Percentiles rank a stretch among this genome's conserved stretches.
These are phyloP conservation scores for Platygyra sinensis DNA, from an alignment of 64 coral and sea anemone species.

Conservation along the genomic window DNA sequence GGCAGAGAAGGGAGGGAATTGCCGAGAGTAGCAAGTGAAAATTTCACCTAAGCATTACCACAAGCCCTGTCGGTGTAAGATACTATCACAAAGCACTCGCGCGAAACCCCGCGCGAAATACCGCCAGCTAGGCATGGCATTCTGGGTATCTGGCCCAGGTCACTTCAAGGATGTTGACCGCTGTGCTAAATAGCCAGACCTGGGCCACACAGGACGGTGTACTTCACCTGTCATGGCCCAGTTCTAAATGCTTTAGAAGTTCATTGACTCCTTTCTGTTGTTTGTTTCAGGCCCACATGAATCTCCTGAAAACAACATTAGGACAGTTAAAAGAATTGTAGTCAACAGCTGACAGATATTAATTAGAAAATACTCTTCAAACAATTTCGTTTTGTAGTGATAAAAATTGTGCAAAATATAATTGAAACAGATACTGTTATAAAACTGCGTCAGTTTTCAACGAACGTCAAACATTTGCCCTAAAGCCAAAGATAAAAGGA, in stretches of 20 bases:
- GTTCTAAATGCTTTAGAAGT: neutral
- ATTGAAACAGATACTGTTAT: neutral
- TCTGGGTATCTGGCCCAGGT: too few species aligned
- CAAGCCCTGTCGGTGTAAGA: too few species aligned
- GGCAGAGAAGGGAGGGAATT: too few species aligned
- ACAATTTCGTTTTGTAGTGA: constrained; percentile 4
- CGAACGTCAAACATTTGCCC: neutral
- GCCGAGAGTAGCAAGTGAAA: too few species aligned
- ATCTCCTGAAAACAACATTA: constrained; percentile 78
- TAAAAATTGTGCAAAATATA: neutral
- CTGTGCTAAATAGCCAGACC: too few species aligned
- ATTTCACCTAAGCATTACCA: too few species aligned
- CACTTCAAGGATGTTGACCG: too few species aligned
- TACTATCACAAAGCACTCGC: too few species aligned
- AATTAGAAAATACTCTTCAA: neutral
- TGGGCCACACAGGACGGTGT: too few species aligned
- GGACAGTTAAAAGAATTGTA: constrained; percentile 77
- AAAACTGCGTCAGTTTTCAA: neutral
- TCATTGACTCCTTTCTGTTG: neutral
- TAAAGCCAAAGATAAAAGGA: neutral
- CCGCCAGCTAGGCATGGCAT: too few species aligned
- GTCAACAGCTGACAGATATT: neutral
- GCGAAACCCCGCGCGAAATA: too few species aligned
- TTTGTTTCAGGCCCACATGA: constrained; percentile 55
- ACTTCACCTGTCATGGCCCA: too few species aligned